Conservation (phyloP, 2,888 invertebrate species). For the Tethea ocularis region DNA sequence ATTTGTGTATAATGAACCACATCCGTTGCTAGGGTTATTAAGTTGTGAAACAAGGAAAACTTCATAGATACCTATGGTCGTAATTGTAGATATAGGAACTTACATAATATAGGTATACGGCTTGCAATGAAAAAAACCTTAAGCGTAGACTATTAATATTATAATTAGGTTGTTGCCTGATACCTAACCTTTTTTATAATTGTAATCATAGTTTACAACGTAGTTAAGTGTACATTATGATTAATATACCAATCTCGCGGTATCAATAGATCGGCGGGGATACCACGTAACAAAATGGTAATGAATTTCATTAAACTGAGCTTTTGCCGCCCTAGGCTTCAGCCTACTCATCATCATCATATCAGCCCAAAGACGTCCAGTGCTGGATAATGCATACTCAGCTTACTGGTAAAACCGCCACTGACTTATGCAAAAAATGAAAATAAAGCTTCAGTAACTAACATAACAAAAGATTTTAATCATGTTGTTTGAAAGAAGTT, state of each 20-base stretch:
- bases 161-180: conserved; percentile 18
- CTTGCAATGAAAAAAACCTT: conserved; percentile 20
- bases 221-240: not conserved
- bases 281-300: too few species aligned
- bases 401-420: too few species aligned
- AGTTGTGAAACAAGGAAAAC: conserved; percentile 42
- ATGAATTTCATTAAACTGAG: too few species aligned
- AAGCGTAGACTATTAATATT: conserved; percentile 19
- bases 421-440: not conserved
- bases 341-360: too few species aligned
- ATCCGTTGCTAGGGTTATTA: conserved; percentile 38
- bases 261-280: too few species aligned
- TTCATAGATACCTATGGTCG: conserved; percentile 29
- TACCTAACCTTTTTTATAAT: conserved; percentile 6
- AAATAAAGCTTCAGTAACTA: not conserved
- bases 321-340: too few species aligned
- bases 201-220: conserved; percentile 1
- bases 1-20: conserved; percentile 41
- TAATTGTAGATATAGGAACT: conserved; percentile 37
- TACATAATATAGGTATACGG: too few species aligned
- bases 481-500: not conserved
- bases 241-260: not conserved
- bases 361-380: too few species aligned
- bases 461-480: not conserved
- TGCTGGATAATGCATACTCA: too few species aligned